Evolutionary conservation across 1,140 invertebrate genomes (phyloP), one percentile per base, ranked within the genome.

Genomic region (Drosophila kanapiae): DNA sequence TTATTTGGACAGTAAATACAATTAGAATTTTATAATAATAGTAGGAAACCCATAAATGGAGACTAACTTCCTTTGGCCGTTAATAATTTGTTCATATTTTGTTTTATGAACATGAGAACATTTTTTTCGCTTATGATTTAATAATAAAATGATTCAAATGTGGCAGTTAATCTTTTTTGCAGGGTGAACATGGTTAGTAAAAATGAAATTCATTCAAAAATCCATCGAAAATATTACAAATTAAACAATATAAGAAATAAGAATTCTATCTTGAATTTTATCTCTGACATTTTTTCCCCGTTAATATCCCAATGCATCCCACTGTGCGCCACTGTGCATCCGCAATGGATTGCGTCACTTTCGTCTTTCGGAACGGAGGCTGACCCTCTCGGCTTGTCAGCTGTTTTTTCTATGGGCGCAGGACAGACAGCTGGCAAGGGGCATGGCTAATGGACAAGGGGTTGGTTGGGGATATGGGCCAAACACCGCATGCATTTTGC

Each of bases 281-380:
- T 16, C 2, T 0, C 16, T 13, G n/a, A 16, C 6, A 33, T 4
- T 7, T 29, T 62, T 11, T 33, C 27, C 0, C 5, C 23, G 1
- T 9, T 14, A 4, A 10, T 1, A 35, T 23, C 1, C 49, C 4
- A 0, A 31, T 54, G 0, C 29, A 48, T 31, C 27, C 59, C 78
- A 81, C 64, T 42, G 56, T 81, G 23, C 29, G 4, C 5, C 27
- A 49, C 33, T 9, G 13, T 57, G 42, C 59, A 64, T 68, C 37
- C 35, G 47, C 48, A 56, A 48, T 53, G 59, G 62, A 88, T 88
- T 88, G 78, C 85, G 85, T 88, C 85, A 88, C 88, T 78, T 77
- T 88, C 81, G n/a, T 90, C 83, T 71, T 74, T 38, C 47, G 57
- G 47, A 43, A 72, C 56, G 49, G 67, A 77, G 81, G 54, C 49